Percentiles rank a stretch among this genome's conserved stretches.
These are phyloP conservation scores for Zhuqinia jingwanae DNA, from an alignment of 2,888 invertebrate genomes.

Conservation along the genomic window DNA sequence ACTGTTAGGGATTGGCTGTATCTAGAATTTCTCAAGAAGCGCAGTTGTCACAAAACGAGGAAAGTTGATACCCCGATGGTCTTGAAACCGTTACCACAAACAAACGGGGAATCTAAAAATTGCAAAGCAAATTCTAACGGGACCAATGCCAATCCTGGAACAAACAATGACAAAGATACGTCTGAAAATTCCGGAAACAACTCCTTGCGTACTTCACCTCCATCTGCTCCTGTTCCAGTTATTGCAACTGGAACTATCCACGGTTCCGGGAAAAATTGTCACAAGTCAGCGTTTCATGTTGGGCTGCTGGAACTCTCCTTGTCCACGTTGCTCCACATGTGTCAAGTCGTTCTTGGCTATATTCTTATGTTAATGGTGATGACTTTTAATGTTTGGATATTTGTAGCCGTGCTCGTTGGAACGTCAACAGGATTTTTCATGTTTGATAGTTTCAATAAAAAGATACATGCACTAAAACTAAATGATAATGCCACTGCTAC, in stretches of 20 bases:
- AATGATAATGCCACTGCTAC: not conserved
- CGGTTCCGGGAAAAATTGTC: not conserved
- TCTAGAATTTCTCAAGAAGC: slow-evolving; percentile 55
- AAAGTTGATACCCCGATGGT: not conserved
- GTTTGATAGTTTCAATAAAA: slow-evolving; percentile 66
- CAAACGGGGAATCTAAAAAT: not conserved
- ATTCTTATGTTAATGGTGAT: slow-evolving; percentile 78
- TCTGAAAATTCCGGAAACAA: not conserved
- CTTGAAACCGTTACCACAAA: not conserved
- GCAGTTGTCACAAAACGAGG: slow-evolving; percentile 18
- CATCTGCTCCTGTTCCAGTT: slow-evolving; percentile 22
- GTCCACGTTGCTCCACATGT: slow-evolving; percentile 69
- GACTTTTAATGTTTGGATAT: slow-evolving; percentile 78
- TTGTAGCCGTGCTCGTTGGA: slow-evolving; percentile 74
- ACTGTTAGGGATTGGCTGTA: slow-evolving; percentile 62
- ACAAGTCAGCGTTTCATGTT: slow-evolving; percentile 6
- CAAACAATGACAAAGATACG: not conserved
- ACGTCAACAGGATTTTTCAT: slow-evolving; percentile 75
- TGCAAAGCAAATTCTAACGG: too few relatives aligned
- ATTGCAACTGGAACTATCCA: slow-evolving; percentile 54
- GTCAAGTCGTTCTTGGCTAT: slow-evolving; percentile 73
- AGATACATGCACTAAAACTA: slow-evolving; percentile 42
- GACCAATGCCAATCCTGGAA: too few relatives aligned
- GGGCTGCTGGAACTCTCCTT: slow-evolving; percentile 24
- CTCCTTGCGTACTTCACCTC: too few relatives aligned